Base-by-base conservation (phyloP, 2,797 vertebrate species). In the Macropus fuliginosus region DNA sequence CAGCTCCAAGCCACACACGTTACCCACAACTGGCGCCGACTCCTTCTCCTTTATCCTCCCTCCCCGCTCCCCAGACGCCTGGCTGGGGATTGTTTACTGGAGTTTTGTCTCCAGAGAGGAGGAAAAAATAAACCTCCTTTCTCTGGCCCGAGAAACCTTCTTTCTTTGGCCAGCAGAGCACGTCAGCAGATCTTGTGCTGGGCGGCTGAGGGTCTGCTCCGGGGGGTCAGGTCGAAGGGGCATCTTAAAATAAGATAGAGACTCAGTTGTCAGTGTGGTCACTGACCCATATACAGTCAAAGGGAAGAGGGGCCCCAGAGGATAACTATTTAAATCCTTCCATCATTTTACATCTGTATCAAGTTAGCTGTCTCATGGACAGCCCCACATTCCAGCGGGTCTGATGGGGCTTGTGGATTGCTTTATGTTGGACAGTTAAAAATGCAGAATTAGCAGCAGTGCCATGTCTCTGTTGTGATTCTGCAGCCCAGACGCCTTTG, bases 271-370 rank as follows among this genome's bases (percentile, higher is more conserved):
- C 66, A 52, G 87, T 89, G 55, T 57, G 90, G 3, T 46, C 1
- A 2, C 0, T 40, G 56, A 56, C 50, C 56, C 0, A 0, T 14
- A 1, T 34, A 10, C 89, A 96, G 40, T 21, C 90, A 90, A 54
- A 92, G 56, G 54, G 90, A 92, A 54, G 93, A 91, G 57, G 74
- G 50, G 55, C 81, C 28, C 21, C 90, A 66, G 28, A 91, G 5
- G 55, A 66, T 74, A 59, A 94, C 95, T 96, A 87, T 87, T 91
- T 92, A 81, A 81, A 18, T 81, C 46, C 55, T 96, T 40, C 92
- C 91, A 55, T 40, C 2, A 0, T 27, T 91, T 94, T 93, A 81
- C 93, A 46, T 55, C 92, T 91, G 91, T 89, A 2, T 50, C 81
- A 0, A 3, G 81, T 54, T 54, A 46, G 0, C 54, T 24, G 57